Evolutionary conservation across 2,888 invertebrate genomes (phyloP).

Genomic region (Andrena fulva): DNA sequence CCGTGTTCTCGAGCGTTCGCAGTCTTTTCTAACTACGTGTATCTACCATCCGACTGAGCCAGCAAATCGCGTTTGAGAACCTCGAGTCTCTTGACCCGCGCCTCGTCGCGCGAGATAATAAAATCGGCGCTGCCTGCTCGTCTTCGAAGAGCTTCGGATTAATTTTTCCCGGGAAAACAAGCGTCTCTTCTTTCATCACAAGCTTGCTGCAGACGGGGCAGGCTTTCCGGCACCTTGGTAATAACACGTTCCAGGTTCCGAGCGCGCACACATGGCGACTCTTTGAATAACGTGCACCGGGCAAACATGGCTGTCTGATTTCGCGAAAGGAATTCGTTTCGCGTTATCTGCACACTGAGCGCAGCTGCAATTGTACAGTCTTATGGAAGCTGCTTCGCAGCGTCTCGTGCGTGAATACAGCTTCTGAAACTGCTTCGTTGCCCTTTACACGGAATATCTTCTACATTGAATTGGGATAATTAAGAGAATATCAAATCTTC

Average conservation of each 20-base stretch:
- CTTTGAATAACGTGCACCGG: constrained; percentile 12
- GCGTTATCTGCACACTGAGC: background rate
- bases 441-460: too few relatives aligned
- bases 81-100: background rate
- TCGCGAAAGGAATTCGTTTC: background rate
- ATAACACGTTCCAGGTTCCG: background rate
- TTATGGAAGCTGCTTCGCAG: too few relatives aligned
- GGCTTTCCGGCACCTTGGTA: background rate
- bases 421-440: too few relatives aligned
- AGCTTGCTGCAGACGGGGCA: background rate
- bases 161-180: background rate
- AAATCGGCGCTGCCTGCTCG: background rate
- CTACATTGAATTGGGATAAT: too few relatives aligned
- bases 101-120: constrained; percentile 1
- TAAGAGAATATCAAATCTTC: too few relatives aligned
- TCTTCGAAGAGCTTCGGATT: constrained; percentile 6
- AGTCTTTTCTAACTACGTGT: background rate
- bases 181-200: constrained; percentile 5
- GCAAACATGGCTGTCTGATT: background rate
- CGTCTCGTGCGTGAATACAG: too few relatives aligned
- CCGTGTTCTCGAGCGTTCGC: background rate
- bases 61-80: background rate
- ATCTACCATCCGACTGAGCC: background rate
- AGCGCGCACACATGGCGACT: background rate
- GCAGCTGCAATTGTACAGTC: too few relatives aligned